These are phyloP conservation scores for Proteles cristata DNA, from an alignment of 2,113 vertebrate genomes.

Conservation along the genomic window DNA sequence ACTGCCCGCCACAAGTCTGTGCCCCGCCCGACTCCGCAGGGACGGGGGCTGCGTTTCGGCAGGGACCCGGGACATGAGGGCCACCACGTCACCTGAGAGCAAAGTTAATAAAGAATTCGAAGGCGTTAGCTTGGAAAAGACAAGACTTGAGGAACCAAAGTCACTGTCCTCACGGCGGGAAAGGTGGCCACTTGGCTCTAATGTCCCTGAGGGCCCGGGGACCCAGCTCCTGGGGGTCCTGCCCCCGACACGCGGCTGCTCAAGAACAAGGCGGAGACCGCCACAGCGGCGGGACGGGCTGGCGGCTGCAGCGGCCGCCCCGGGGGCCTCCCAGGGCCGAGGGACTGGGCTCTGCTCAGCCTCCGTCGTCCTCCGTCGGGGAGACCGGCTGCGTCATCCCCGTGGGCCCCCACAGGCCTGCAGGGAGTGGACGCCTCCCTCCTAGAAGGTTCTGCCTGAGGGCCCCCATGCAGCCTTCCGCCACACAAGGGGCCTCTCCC, in stretches of 20 bases:
- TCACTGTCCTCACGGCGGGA: neutral
- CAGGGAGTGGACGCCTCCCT: neutral
- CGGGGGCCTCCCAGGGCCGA: neutral
- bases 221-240: neutral
- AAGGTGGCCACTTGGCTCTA: rapidly evolving
- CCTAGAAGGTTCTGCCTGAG: neutral
- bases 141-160: neutral
- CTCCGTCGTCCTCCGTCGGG: neutral
- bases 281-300: rapidly evolving
- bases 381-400: neutral
- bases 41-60: neutral
- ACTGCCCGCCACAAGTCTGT: neutral
- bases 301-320: rapidly evolving
- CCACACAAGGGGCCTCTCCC: rapidly evolving
- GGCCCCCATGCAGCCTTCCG: neutral
- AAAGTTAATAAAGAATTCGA: rapidly evolving
- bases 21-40: too few relatives aligned
- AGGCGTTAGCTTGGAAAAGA: neutral
- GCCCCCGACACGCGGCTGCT: rapidly evolving
- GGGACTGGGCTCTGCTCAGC: neutral
- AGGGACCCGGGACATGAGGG: neutral
- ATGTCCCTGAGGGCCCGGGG: rapidly evolving
- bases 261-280: too few relatives aligned
- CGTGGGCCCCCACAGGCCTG: neutral
- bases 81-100: rapidly evolving